Evolutionary conservation across 2,113 vertebrate genomes (phyloP).

Genomic region (Rhinopomastus cyanomelas): DNA sequence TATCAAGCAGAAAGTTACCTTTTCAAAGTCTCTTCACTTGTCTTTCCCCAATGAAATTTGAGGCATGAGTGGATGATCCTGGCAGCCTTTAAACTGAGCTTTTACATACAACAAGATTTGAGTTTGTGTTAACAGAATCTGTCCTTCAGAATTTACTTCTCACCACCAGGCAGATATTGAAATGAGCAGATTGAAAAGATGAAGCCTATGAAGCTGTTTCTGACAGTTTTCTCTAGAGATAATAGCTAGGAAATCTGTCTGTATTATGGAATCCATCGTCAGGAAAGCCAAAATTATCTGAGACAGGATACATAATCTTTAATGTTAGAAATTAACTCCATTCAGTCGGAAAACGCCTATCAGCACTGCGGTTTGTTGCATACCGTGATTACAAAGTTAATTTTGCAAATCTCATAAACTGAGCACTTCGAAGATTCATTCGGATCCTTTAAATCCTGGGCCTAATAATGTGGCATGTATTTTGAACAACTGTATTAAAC

Average conservation of each 20-base stretch:
- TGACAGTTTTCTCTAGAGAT: not conserved
- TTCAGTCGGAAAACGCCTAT: conserved; percentile 60
- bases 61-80: not conserved
- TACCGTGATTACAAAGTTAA: conserved; percentile 71
- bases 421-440: conserved; percentile 64
- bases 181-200: not conserved
- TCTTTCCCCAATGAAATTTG: not conserved
- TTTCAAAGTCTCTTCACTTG: not conserved
- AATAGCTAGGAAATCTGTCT: conserved; percentile 10
- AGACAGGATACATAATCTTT: not conserved
- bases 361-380: conserved; percentile 57
- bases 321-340: conserved; percentile 30
- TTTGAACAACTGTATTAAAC: conserved; percentile 57
- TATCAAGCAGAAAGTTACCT: not conserved
- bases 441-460: conserved; percentile 58
- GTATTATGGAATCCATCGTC: not conserved
- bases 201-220: not conserved
- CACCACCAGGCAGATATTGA: not conserved
- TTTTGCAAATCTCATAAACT: conserved; percentile 72
- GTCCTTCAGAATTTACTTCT: conserved; percentile 5
- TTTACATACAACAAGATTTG: not conserved
- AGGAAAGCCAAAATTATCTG: conserved; percentile 15
- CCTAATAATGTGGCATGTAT: conserved; percentile 53
- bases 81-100: not conserved
- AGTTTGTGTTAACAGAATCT: conserved; percentile 7